phyloP scores from a whole-genome alignment of 1,140 invertebrate genomes.

The Archivesica marissinica region DNA sequence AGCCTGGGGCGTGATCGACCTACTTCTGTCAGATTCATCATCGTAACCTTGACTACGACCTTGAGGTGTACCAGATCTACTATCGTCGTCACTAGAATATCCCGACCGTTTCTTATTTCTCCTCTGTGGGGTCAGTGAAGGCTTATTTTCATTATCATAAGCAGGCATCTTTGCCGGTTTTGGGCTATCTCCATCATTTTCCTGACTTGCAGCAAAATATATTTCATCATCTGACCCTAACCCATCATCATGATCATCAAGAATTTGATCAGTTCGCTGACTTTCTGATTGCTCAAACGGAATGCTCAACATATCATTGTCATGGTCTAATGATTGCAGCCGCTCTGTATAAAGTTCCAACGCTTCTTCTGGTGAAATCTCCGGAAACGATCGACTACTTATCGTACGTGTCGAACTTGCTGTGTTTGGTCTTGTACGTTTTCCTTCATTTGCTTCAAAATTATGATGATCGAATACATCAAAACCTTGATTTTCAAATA shows the following conservation, averaged over 20 bases:
- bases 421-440: conserved; percentile 68
- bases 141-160: conserved; percentile 66
- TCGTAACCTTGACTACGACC: conserved; percentile 33
- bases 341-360: conserved; percentile 69
- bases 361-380: conserved; percentile 79
- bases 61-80: conserved; percentile 59
- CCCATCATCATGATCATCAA: conserved; percentile 58
- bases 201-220: conserved; percentile 70
- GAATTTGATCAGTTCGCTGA: conserved; percentile 45
- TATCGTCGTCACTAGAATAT: conserved; percentile 53
- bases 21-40: conserved; percentile 45
- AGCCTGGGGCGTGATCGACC: conserved; percentile 56
- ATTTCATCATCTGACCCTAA: conserved; percentile 80
- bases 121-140: conserved; percentile 61
- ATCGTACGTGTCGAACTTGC: conserved; percentile 76
- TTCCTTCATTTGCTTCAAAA: conserved; percentile 57
- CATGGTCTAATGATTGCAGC: conserved; percentile 45
- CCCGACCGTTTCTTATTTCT: conserved; percentile 34
- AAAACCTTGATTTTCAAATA: conserved; percentile 24
- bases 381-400: conserved; percentile 77
- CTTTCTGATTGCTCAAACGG: conserved; percentile 53
- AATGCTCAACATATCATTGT: conserved; percentile 47
- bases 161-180: conserved; percentile 68
- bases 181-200: conserved; percentile 62
- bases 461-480: conserved; percentile 29